Base-by-base conservation (phyloP, 2,113 vertebrate genomes). In the Noturus placidus region DNA sequence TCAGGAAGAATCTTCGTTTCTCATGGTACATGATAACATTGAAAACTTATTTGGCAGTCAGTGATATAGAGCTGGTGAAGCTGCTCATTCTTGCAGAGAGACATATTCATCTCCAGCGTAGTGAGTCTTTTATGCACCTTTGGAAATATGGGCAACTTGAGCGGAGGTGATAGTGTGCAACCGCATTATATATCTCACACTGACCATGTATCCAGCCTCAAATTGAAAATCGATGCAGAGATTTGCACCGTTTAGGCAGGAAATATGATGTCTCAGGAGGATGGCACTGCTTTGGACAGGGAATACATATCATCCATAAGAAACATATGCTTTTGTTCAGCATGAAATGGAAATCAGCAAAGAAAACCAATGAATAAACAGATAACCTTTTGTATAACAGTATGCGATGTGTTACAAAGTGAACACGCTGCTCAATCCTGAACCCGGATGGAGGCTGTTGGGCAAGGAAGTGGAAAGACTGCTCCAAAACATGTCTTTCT, bases 141-240 rank as follows among this genome's bases (percentile, higher is more conserved):
- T 87, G 22, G 84, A 92, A 82, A 88, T 88, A 91, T 90, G 88
- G 85, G 85, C 90, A 70, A 70, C 54, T 84, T 86, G 72, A 89
- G 30, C 81, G 80, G 83, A 91, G 77, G 63, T 84, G 88, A 52
- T 88, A 91, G 86, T 67, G 87, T 89, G 69, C 88, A 84, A 89
- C 83, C 42, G 52, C 87, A 87, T 89, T 84, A 88, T 89, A 87
- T 91, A 83, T 79, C 89, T 86, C 86, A 87, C 87, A 88, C 74
- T 61, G 84, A 57, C 67, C 78, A 85, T 67, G 83, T 46, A 86
- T 57, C 88, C 84, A 84, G 57, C 25, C 80, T 88, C 54, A 90
- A 92, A 93, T 89, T 91, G 92, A 92, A 92, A 93, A 92, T 93
- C 91, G 89, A 93, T 93, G 86, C 69, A 85, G 82, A 78, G 80